Evolutionary conservation across 2,888 invertebrate species (phyloP).

Genomic region (Leptinotarsa rubiginosa): DNA sequence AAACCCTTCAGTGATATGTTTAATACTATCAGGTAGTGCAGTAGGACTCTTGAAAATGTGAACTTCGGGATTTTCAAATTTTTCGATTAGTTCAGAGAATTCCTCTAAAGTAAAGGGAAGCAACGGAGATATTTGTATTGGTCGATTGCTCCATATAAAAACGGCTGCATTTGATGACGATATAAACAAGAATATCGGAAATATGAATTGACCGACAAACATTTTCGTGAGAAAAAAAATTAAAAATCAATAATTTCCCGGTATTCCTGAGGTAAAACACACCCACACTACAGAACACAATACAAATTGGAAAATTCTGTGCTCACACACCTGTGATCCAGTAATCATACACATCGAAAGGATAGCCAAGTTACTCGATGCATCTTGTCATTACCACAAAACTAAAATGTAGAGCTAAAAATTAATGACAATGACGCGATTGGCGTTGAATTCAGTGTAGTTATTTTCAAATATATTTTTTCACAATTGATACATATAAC

Average conservation of each 20-base stretch:
- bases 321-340: no score
- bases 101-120: constrained; percentile 59
- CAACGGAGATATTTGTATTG: constrained; percentile 60
- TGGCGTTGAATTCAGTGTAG: no score
- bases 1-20: constrained; percentile 54
- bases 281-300: no score
- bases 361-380: no score
- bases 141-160: constrained; percentile 56
- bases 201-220: not conserved
- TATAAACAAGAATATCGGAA: constrained; percentile 40
- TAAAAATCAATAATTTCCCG: constrained; percentile 20
- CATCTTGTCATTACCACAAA: no score
- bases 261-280: not conserved
- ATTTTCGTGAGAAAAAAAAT: constrained; percentile 10
- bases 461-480: no score
- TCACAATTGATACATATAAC: no score
- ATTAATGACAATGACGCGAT: no score
- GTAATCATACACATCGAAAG: no score
- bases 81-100: constrained; percentile 54
- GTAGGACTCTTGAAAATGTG: constrained; percentile 57
- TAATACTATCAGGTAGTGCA: constrained; percentile 53
- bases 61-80: constrained; percentile 57
- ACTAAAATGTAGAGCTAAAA: no score
- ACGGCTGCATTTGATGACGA: constrained; percentile 50
- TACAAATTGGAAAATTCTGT: no score